Percentiles rank a stretch among this genome's conserved stretches.
phyloP scores from a whole-genome alignment of 2,797 vertebrate genomes.

The Trematomus bernacchii region DNA sequence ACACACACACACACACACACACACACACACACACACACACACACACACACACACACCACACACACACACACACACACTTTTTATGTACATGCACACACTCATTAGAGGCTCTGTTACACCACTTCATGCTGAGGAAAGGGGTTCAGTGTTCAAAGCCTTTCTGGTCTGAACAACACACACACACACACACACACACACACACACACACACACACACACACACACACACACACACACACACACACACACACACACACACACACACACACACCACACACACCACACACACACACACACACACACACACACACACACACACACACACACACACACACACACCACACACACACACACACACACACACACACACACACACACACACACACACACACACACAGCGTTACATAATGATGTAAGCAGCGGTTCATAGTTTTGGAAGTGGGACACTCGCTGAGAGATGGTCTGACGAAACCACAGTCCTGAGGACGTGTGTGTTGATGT shows the following conservation, averaged over 20 bases:
- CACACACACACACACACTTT: slow-evolving; percentile 10
- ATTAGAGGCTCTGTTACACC: slow-evolving; percentile 68
- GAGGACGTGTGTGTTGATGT: slow-evolving; percentile 53
- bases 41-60: slow-evolving; percentile 22
- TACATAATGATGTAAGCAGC: slow-evolving; percentile 79
- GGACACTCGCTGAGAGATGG: slow-evolving; percentile 75
- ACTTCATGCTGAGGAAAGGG: slow-evolving; percentile 67
- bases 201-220: slow-evolving; percentile 36
- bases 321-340: slow-evolving; percentile 51
- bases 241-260: no score
- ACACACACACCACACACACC: no score
- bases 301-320: slow-evolving; percentile 47
- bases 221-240: slow-evolving; percentile 42
- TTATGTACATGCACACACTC: slow-evolving; percentile 48
- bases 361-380: slow-evolving; percentile 47
- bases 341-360: no score
- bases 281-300: slow-evolving; percentile 40
- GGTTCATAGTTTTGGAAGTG: slow-evolving; percentile 77
- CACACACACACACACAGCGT: slow-evolving; percentile 33
- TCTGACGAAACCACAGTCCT: slow-evolving; percentile 75
- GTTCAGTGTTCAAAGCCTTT: slow-evolving; percentile 69
- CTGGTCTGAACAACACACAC: slow-evolving; percentile 41
- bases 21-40: slow-evolving; percentile 31
- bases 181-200: no score
- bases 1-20: slow-evolving; percentile 8